Evolutionary conservation across 2,113 vertebrate species (phyloP).

Genomic region (Psettodes erumei): DNA sequence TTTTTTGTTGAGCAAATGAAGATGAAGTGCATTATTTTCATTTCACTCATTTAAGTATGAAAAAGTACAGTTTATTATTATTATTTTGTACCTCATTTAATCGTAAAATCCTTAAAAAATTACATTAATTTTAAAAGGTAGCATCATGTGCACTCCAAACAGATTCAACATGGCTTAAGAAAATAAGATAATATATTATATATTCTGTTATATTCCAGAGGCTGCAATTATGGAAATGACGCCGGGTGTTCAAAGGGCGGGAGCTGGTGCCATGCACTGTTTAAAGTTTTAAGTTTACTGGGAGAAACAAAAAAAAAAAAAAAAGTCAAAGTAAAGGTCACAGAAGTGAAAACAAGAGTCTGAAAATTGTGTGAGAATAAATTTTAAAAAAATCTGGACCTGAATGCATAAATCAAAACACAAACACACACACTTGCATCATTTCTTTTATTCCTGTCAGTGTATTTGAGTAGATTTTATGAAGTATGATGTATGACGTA

Average conservation of each 20-base stretch:
- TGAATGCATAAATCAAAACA: background rate
- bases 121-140: background rate
- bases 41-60: too few species aligned
- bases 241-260: background rate
- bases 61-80: background rate
- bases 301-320: too few species aligned
- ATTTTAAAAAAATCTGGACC: conserved; percentile 10
- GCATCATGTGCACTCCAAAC: background rate
- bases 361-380: conserved; percentile 9
- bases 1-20: conserved; percentile 8
- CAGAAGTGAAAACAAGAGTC: conserved; percentile 30
- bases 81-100: background rate
- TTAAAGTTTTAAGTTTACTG: conserved; percentile 11
- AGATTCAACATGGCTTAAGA: background rate
- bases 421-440: background rate
- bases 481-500: too few species aligned
- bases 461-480: background rate
- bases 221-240: conserved; percentile 18
- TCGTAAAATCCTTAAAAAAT: background rate
- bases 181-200: conserved; percentile 16
- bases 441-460: background rate
- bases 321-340: conserved; percentile 51
- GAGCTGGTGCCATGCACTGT: conserved; percentile 10
- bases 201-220: conserved; percentile 10
- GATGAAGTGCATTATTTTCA: background rate